Percentiles rank a stretch among this genome's conserved stretches.
Conservation (phyloP, 2,113 vertebrate species). For the Cyanoliseus patagonus region DNA sequence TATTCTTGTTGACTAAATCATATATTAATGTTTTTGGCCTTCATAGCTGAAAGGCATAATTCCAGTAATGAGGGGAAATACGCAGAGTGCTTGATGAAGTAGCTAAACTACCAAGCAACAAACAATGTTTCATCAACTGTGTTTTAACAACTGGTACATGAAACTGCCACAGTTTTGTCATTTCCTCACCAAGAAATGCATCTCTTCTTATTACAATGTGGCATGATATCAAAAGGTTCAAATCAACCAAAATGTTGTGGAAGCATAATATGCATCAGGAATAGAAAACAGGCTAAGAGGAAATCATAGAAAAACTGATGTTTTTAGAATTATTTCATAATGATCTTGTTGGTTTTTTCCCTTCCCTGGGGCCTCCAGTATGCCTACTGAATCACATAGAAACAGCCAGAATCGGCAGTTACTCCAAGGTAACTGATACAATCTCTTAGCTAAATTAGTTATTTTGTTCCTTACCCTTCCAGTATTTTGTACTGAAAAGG, state of each 20-base stretch:
- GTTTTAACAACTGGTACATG: background rate
- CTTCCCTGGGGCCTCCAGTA: background rate
- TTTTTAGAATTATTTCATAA: background rate
- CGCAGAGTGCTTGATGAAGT: constrained; percentile 68
- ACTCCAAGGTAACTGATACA: background rate
- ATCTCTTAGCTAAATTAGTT: background rate
- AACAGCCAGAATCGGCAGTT: background rate
- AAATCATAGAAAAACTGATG: background rate
- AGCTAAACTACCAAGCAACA: constrained; percentile 56
- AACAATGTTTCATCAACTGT: constrained; percentile 59
- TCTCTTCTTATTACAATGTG: background rate
- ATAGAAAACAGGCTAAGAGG: background rate
- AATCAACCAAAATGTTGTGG: background rate
- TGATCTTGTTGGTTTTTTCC: background rate
- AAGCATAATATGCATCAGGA: background rate
- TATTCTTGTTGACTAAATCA: constrained; percentile 59
- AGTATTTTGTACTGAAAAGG: background rate
- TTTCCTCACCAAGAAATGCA: background rate
- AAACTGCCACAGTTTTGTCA: constrained; percentile 15
- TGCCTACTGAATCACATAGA: background rate
- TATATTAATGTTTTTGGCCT: constrained; percentile 59
- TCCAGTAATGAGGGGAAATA: constrained; percentile 66
- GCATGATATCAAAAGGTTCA: background rate
- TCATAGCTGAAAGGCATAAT: constrained; percentile 62
- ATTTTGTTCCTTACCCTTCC: background rate